Percentiles rank a stretch among this genome's conserved stretches.
Conservation (phyloP, 1,140 invertebrate species). For the Holotrichia oblita region DNA sequence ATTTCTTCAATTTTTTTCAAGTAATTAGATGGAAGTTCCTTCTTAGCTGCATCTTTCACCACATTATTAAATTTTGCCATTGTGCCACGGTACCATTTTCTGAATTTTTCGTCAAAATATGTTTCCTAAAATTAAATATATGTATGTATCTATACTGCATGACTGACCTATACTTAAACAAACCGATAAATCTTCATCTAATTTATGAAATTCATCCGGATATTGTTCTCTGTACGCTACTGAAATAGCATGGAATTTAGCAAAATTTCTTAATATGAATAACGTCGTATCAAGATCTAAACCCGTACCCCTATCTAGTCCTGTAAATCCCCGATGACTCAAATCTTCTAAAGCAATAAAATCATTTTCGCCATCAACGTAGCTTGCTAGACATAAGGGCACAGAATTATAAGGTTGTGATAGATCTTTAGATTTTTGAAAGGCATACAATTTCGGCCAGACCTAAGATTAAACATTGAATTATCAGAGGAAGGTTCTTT, state of each 20-base stretch:
- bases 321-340: slow-evolving; percentile 63
- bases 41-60: slow-evolving; percentile 70
- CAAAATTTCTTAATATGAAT: slow-evolving; percentile 68
- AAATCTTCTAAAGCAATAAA: slow-evolving; percentile 74
- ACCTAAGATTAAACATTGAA: slow-evolving; percentile 48
- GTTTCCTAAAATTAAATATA: slow-evolving; percentile 61
- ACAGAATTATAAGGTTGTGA: slow-evolving; percentile 65
- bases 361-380: slow-evolving; percentile 71
- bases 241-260: slow-evolving; percentile 74
- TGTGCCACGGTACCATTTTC: slow-evolving; percentile 71
- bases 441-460: slow-evolving; percentile 64
- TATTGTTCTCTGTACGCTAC: slow-evolving; percentile 74
- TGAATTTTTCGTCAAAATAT: slow-evolving; percentile 67
- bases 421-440: slow-evolving; percentile 62
- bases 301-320: slow-evolving; percentile 63
- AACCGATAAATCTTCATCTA: slow-evolving; percentile 59
- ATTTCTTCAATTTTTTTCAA: slow-evolving; percentile 67
- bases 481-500: background rate
- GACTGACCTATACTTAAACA: background rate
- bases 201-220: slow-evolving; percentile 65
- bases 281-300: slow-evolving; percentile 64
- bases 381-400: slow-evolving; percentile 63
- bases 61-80: slow-evolving; percentile 63
- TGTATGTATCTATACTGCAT: background rate
- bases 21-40: slow-evolving; percentile 69